Percentiles rank a stretch among this genome's conserved stretches.
phyloP scores from a whole-genome alignment of 2,113 vertebrate species.

The Ibidorhyncha struthersii region DNA sequence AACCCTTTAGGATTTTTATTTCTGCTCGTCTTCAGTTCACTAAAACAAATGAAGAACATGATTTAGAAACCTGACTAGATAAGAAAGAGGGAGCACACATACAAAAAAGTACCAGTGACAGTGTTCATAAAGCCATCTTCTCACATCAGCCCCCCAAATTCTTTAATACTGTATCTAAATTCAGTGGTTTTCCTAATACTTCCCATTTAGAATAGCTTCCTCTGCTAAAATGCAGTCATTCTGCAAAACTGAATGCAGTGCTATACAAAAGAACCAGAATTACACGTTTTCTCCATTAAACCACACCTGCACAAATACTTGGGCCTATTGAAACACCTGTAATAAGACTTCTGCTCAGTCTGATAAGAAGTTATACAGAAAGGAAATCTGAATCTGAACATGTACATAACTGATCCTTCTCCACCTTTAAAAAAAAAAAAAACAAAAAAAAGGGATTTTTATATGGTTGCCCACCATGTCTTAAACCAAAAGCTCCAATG shows the following conservation, averaged over 20 bases:
- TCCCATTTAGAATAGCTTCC: background rate
- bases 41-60: background rate
- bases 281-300: background rate
- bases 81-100: background rate
- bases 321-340: background rate
- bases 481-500: background rate
- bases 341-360: background rate
- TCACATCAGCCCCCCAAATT: background rate
- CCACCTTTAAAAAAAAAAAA: background rate
- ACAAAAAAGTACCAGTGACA: background rate
- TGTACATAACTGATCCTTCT: background rate
- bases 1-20: background rate
- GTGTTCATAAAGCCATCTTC: background rate
- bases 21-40: background rate
- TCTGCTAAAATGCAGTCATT: background rate
- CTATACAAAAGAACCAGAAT: background rate
- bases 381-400: background rate
- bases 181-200: background rate
- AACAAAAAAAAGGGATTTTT: background rate
- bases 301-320: background rate
- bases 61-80: background rate
- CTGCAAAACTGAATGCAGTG: accelerated
- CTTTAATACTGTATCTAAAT: background rate
- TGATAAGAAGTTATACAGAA: background rate
- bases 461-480: background rate